Conservation (phyloP, 2,113 vertebrate genomes). For the Arizona elegans region DNA sequence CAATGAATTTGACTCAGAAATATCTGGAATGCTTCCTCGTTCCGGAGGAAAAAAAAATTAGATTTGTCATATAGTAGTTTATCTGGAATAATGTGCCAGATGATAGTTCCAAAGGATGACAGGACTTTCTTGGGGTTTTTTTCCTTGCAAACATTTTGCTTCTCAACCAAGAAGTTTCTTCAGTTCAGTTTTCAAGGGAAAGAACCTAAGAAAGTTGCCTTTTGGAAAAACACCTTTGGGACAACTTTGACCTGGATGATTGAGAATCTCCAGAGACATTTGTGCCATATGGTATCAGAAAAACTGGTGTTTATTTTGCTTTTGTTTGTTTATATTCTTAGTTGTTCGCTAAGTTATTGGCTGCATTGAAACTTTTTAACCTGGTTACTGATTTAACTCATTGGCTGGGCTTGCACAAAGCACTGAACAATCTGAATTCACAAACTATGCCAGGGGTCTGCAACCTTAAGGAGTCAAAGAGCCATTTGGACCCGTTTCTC, state of each 20-base stretch:
- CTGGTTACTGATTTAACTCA: not conserved
- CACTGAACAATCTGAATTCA: not conserved
- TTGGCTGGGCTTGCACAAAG: not conserved
- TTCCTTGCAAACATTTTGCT: not conserved
- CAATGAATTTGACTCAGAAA: not conserved
- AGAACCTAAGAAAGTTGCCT: not conserved
- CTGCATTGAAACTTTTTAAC: not conserved
- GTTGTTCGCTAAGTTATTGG: not conserved
- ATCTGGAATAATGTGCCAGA: not conserved
- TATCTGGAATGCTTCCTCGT: not conserved
- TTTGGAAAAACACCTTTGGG: not conserved
- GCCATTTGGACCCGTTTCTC: no score
- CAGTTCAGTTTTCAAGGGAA: not conserved
- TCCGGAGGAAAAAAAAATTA: not conserved
- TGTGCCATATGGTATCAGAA: not conserved
- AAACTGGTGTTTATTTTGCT: not conserved
- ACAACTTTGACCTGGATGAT: not conserved
- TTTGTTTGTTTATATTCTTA: not conserved
- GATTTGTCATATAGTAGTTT: not conserved
- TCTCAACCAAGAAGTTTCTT: not conserved
- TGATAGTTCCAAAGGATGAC: not conserved
- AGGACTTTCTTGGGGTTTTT: not conserved
- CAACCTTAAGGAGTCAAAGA: no score
- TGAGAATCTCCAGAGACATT: not conserved
- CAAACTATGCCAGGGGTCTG: not conserved